Percentiles rank a stretch among this genome's conserved stretches.
Evolutionary conservation across 2,113 vertebrate genomes (phyloP).

Genomic region (Rutilus rutilus): DNA sequence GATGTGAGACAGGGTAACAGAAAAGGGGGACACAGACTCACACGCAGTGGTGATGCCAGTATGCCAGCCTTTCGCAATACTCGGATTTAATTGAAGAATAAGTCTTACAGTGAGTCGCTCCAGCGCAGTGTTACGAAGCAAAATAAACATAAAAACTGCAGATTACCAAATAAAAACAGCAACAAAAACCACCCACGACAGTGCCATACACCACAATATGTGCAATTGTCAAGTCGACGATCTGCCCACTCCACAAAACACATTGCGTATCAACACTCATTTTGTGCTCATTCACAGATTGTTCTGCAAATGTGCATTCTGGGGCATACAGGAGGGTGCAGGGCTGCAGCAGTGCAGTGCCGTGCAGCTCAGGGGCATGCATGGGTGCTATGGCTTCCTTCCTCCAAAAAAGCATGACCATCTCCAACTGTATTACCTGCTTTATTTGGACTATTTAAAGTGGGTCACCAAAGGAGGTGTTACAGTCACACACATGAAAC

Average conservation of each 20-base stretch:
- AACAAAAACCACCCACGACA: conserved; percentile 8
- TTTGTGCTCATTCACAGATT: conserved; percentile 63
- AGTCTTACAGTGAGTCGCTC: conserved; percentile 57
- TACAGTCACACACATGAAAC: conserved; percentile 62
- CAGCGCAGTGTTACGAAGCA: conserved; percentile 52
- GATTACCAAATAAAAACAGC: conserved; percentile 13
- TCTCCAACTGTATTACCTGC: neutral
- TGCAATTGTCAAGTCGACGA: neutral
- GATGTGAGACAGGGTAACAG: conserved; percentile 4
- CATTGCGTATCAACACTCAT: neutral
- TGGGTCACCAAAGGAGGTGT: conserved; percentile 69
- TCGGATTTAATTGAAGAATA: conserved; percentile 45
- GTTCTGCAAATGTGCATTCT: conserved; percentile 68
- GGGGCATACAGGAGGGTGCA: conserved; percentile 65
- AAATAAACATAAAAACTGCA: conserved; percentile 33
- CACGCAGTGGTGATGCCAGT: conserved; percentile 45
- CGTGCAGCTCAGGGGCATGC: conserved; percentile 34
- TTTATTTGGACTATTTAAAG: conserved; percentile 57
- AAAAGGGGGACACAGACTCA: conserved; percentile 39
- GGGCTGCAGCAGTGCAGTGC: conserved; percentile 63
- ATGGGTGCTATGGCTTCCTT: conserved; percentile 19
- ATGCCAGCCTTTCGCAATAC: conserved; percentile 40
- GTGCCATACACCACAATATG: neutral
- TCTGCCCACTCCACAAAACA: conserved; percentile 17
- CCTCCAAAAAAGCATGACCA: neutral